phyloP scores from a whole-genome alignment of 2,797 vertebrate species.

The Sebastes matsubarae region DNA sequence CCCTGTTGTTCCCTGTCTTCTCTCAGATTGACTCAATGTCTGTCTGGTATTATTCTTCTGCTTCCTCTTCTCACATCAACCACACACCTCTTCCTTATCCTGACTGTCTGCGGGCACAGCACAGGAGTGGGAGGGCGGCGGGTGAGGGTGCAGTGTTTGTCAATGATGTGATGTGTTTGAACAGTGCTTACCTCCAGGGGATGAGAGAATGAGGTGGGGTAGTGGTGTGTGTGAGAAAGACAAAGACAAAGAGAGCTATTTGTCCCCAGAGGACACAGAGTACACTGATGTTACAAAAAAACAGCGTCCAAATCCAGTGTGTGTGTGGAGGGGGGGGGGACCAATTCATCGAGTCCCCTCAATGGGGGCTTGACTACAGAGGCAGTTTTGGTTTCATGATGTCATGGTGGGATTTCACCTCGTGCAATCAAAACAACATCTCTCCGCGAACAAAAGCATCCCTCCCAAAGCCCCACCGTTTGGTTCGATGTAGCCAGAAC shows the following conservation, averaged over 20 bases:
- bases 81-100: slow-evolving; percentile 45
- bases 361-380: slow-evolving; percentile 42
- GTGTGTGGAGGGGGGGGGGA: neutral
- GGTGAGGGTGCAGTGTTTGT: slow-evolving; percentile 58
- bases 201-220: slow-evolving; percentile 48
- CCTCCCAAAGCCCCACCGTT: neutral
- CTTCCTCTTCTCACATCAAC: slow-evolving; percentile 31
- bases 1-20: slow-evolving; percentile 22
- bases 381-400: slow-evolving; percentile 72
- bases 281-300: slow-evolving; percentile 27
- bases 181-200: slow-evolving; percentile 57
- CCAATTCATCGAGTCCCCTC: slow-evolving; percentile 5
- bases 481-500: neutral
- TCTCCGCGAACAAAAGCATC: slow-evolving; percentile 26
- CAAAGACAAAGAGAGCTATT: slow-evolving; percentile 52
- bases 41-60: slow-evolving; percentile 28
- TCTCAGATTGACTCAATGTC: slow-evolving; percentile 43
- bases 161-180: slow-evolving; percentile 74
- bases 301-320: slow-evolving; percentile 26
- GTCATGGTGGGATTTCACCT: slow-evolving; percentile 68
- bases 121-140: neutral
- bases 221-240: slow-evolving; percentile 29
- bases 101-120: slow-evolving; percentile 5
- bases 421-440: slow-evolving; percentile 26
- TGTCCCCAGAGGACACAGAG: slow-evolving; percentile 39